These are phyloP conservation scores for Leptopilina myrica DNA, from an alignment of 2,888 invertebrate species.

Conservation along the genomic window DNA sequence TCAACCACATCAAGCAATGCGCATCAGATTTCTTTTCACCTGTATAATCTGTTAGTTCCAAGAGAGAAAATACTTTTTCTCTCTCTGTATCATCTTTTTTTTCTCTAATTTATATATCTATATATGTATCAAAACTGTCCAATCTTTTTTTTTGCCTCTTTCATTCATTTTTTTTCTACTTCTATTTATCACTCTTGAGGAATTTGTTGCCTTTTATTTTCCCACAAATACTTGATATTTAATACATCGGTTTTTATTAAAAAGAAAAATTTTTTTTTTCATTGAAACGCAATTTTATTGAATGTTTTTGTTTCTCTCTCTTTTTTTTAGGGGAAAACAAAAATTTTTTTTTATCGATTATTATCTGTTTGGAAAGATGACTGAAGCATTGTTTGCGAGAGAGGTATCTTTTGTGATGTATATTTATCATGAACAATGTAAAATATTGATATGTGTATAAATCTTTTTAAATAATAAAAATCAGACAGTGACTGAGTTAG, in stretches of 20 bases:
- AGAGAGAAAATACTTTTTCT: background rate
- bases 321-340: no score
- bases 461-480: conserved; percentile 2
- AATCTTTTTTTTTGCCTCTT: background rate
- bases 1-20: conserved; percentile 36
- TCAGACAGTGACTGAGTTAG: background rate
- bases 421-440: no score
- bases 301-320: no score
- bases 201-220: background rate
- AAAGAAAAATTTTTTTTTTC: no score
- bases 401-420: no score
- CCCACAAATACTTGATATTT: background rate
- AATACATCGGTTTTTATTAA: no score
- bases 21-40: conserved; percentile 38
- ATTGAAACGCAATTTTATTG: no score
- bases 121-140: background rate
- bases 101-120: background rate
- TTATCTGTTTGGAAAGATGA: no score
- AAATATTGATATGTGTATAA: background rate
- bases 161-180: background rate
- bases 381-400: no score
- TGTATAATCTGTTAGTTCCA: conserved; percentile 30
- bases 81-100: background rate
- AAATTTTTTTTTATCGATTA: no score
- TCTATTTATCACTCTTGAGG: no score